Percentiles rank a stretch among this genome's conserved stretches.
Conservation (phyloP, 2,113 vertebrate species). For the Dromas ardeola region DNA sequence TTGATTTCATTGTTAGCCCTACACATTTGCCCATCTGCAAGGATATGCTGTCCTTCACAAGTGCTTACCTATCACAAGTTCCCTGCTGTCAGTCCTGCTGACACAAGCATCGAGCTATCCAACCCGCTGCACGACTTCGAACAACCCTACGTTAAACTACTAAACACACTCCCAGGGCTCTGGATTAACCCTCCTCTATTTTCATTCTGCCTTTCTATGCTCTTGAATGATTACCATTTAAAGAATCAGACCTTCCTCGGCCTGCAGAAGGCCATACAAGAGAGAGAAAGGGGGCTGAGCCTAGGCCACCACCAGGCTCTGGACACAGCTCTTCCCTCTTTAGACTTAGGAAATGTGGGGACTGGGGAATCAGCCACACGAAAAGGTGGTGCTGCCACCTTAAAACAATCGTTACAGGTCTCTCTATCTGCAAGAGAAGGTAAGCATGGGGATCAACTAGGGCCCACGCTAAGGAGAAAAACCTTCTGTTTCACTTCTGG, state of each 20-base stretch:
- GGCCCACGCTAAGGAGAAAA: not conserved
- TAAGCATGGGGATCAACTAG: not conserved
- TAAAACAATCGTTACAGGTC: not conserved
- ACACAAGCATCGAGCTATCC: not conserved
- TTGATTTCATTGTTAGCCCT: not conserved
- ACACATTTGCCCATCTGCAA: not conserved
- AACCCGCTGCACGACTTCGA: not conserved
- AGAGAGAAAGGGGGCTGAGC: not conserved
- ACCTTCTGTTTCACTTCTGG: fast-evolving
- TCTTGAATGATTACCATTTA: not conserved
- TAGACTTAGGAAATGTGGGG: not conserved
- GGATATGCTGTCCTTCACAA: not conserved
- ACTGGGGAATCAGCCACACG: fast-evolving
- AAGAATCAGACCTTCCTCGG: not conserved
- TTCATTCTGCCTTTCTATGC: not conserved
- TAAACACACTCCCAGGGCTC: not conserved
- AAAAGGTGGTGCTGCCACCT: not conserved
- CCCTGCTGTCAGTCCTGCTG: not conserved
- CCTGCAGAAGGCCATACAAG: not conserved
- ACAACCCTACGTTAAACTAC: not conserved
- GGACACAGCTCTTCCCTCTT: not conserved
- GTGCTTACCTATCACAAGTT: not conserved
- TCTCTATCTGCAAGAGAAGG: not conserved
- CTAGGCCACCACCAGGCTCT: fast-evolving
- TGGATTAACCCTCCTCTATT: not conserved